phyloP scores from a whole-genome alignment of 1,140 invertebrate genomes.

The Drosophila triauraria region DNA sequence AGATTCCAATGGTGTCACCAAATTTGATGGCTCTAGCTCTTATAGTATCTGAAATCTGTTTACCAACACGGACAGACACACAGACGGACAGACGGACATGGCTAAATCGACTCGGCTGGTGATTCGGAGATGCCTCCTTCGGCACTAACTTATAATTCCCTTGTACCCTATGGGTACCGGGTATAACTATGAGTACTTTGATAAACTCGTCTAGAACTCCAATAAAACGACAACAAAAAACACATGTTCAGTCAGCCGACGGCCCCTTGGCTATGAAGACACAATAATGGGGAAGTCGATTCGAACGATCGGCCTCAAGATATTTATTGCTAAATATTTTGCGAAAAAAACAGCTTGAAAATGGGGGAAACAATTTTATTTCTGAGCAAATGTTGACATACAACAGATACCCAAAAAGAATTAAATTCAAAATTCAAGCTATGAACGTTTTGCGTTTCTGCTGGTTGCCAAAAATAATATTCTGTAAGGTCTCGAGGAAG shows the following conservation, averaged over 20 bases:
- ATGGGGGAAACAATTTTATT: conserved; percentile 33
- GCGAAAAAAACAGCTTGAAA: conserved; percentile 34
- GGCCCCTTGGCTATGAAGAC: conserved; percentile 10
- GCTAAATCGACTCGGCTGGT: too few species aligned
- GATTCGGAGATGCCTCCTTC: too few species aligned
- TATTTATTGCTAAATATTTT: conserved; percentile 64
- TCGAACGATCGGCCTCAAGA: conserved; percentile 4
- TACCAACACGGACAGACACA: too few species aligned
- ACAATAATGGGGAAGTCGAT: conserved; percentile 19
- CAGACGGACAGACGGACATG: too few species aligned
- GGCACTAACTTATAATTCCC: too few species aligned
- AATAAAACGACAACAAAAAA: conserved; percentile 18
- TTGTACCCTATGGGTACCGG: too few species aligned
- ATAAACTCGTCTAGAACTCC: background rate
- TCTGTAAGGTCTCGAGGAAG: conserved; percentile 46
- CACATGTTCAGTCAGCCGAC: conserved; percentile 41
- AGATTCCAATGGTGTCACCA: too few species aligned
- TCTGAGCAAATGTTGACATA: conserved; percentile 42
- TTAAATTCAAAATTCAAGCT: conserved; percentile 34
- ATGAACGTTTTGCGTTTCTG: conserved; percentile 34
- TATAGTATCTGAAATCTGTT: too few species aligned
- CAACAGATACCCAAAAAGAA: conserved; percentile 39
- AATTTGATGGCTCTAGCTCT: too few species aligned
- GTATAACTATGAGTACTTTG: background rate
- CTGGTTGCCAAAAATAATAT: conserved; percentile 52